A percentile compares a stretch with the other conserved stretches of the same genome.
Conservation (phyloP, 2,113 vertebrate species). For the Oryctolagus cuniculus region mOryCun1.1 NC_091448.1:40231501-40232000, state of each 20-base stretch:
- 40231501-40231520: slow-evolving; percentile 61
- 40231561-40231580: slow-evolving; percentile 74
- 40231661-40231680: slow-evolving; percentile 71
- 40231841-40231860: not conserved
- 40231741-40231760: slow-evolving; percentile 46
- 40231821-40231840: not conserved
- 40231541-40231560: slow-evolving; percentile 73
- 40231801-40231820: not conserved
- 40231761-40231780: not conserved
- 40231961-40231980: not conserved
- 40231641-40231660: slow-evolving; percentile 15
- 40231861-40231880: not conserved
- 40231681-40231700: slow-evolving; percentile 40
- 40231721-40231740: slow-evolving; percentile 66
- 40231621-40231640: slow-evolving; percentile 64
- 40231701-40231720: slow-evolving; percentile 44
- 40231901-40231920: not conserved
- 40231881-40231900: not conserved
- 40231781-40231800: not conserved
- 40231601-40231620: slow-evolving; percentile 51
- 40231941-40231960: not conserved
- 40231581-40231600: slow-evolving; percentile 43
- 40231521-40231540: slow-evolving; percentile 71
- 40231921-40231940: not conserved
- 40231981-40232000: not conserved